Base-by-base conservation (phyloP, 1,140 invertebrate genomes). In the Papilio helenus region DNA sequence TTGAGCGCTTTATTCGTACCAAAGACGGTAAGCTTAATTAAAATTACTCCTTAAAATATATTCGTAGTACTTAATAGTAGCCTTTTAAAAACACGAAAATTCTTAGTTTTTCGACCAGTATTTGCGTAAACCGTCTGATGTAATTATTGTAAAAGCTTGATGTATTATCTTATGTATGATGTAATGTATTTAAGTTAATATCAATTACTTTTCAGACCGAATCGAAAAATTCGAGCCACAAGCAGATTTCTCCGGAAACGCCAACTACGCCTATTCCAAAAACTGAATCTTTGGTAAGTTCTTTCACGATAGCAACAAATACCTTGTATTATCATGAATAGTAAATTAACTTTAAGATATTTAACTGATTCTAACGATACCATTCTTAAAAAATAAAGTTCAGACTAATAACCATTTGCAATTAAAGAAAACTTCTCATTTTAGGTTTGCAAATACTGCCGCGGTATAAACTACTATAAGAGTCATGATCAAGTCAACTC, bases 401-500 rank as follows among this genome's bases (percentile, higher is more conserved):
- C 23, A 61, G 4, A 12, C 23, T 26, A 14, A 46, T 46, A 46
- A 1, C 14, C 10, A 46, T 46, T 46, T 20, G 55, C 20, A 58
- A 23, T 10, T 14, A 23, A 18, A 51, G 10, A 7, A 3, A n/a
- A 55, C n/a, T 55, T 55, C 18, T 18, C 8, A 20, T 68, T 68
- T 68, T 16, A 68, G 61, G 61, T 68, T 16, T 68, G 61, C 26
- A 68, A 68, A n/a, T 68, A 68, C 61, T 68, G 61, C 5, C 61
- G 16, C 29, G 61, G 61, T 68, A 68, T 68, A 68, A 68, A 68
- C 61, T 68, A 68, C 61, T 68, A 34, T 29, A 68, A 34, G 26
- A 26, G 26, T 68, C 26, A 14, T 34, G 61, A 68, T 29, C 61
- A 68, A 68, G 14, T 29, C 29, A 68, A 68, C 26, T 34, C 26